Percentiles rank a stretch among this genome's conserved stretches.
These are phyloP conservation scores for Caenorhabditis macrosperma DNA, from an alignment of 2,888 invertebrate species.

Conservation along the genomic window DNA sequence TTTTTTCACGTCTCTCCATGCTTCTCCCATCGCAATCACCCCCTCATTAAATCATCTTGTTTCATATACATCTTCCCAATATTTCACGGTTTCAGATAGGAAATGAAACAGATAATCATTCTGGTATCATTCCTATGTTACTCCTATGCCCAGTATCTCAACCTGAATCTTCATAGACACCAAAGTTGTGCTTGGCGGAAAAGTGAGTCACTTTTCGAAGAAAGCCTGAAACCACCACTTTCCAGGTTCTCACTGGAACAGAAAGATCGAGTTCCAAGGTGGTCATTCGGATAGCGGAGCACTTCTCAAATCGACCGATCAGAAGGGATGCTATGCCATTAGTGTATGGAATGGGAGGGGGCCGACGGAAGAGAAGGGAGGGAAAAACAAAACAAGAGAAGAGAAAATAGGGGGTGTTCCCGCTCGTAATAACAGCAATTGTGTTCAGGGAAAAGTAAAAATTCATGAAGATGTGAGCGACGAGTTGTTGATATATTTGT, in stretches of 20 bases:
- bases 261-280: slow-evolving; percentile 68
- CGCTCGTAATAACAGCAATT: slow-evolving; percentile 7
- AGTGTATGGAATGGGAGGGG: too few species aligned
- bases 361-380: too few species aligned
- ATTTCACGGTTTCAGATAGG: slow-evolving; percentile 9
- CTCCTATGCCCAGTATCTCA: slow-evolving; percentile 55
- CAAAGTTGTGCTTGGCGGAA: slow-evolving; percentile 67
- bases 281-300: slow-evolving; percentile 62
- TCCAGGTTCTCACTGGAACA: slow-evolving; percentile 63
- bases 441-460: slow-evolving; percentile 65
- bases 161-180: slow-evolving; percentile 65
- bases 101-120: slow-evolving; percentile 23
- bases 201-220: slow-evolving; percentile 25
- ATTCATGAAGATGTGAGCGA: slow-evolving; percentile 66
- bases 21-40: slow-evolving; percentile 20
- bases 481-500: slow-evolving; percentile 65
- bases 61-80: too few species aligned
- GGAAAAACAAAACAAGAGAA: neutral
- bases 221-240: too few species aligned
- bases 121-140: slow-evolving; percentile 5
- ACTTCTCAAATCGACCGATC: slow-evolving; percentile 57
- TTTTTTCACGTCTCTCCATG: slow-evolving; percentile 39
- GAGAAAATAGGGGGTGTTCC: neutral
- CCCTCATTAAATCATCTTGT: too few species aligned
- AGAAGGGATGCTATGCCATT: slow-evolving; percentile 69